Evolutionary conservation across 92 coral and sea anemone genomes (phyloP).

Genomic region (Micromussa lordhowensis): DNA sequence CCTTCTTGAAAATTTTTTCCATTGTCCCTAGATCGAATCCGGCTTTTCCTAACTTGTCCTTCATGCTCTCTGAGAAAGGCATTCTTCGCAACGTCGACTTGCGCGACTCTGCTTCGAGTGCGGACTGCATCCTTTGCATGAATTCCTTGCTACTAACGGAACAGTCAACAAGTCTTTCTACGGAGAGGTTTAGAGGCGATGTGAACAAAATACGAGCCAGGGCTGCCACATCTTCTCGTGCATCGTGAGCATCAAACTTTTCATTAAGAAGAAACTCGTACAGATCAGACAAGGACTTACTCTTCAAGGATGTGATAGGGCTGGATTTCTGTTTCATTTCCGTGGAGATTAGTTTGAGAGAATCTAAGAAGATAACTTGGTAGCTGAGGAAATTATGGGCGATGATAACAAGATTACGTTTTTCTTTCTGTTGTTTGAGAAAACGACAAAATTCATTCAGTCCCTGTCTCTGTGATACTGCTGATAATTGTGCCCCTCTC

Average conservation of each 20-base stretch:
- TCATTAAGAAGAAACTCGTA: slow-evolving; percentile 18
- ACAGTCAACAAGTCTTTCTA: not conserved
- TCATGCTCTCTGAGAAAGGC: slow-evolving; percentile 36
- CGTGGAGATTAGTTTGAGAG: not conserved
- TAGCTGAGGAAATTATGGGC: slow-evolving; percentile 31
- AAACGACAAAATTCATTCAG: not conserved
- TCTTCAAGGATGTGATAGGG: slow-evolving; percentile 17
- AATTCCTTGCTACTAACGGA: not conserved
- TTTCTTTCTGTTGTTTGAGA: not conserved
- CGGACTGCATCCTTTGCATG: not conserved
- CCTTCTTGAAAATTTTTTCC: not conserved
- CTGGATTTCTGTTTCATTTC: slow-evolving; percentile 8
- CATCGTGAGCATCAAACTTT: slow-evolving; percentile 46
- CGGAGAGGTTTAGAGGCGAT: not conserved
- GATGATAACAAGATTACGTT: not conserved
- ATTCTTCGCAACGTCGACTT: slow-evolving; percentile 17
- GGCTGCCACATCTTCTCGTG: slow-evolving; percentile 36
- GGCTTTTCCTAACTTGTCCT: slow-evolving; percentile 33
- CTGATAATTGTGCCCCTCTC: not conserved
- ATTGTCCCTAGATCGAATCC: slow-evolving; percentile 23
- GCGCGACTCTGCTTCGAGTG: slow-evolving; percentile 12
- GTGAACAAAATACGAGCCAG: slow-evolving; percentile 7
- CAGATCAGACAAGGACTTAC: slow-evolving; percentile 22
- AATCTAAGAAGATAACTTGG: slow-evolving; percentile 7
- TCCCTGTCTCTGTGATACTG: slow-evolving; percentile 15